phyloP scores from a whole-genome alignment of 2,888 invertebrate genomes.

The Cerceris rybyensis region DNA sequence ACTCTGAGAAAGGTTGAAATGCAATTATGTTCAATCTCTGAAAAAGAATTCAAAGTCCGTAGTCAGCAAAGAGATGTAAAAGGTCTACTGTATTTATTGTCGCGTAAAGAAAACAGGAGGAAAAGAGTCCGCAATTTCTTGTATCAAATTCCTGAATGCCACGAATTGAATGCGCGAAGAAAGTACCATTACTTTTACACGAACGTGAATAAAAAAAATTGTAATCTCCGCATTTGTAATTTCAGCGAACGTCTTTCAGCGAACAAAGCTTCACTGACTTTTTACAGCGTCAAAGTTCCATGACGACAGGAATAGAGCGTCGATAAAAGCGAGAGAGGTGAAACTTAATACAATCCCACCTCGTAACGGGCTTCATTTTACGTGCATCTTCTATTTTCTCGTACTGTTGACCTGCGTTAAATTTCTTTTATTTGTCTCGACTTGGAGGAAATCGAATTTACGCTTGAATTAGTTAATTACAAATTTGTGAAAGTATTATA shows the following conservation, averaged over 20 bases:
- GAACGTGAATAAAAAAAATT: not conserved
- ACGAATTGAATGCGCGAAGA: not conserved
- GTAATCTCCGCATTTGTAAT: slow-evolving; percentile 30
- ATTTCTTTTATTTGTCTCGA: slow-evolving; percentile 15
- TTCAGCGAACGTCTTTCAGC: slow-evolving; percentile 3
- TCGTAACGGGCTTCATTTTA: slow-evolving; percentile 32
- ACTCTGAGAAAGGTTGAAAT: too few species aligned
- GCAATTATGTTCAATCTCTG: too few species aligned
- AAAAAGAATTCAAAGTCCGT: not conserved
- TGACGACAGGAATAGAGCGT: slow-evolving; percentile 7
- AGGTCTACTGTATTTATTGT: not conserved
- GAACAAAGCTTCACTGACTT: slow-evolving; percentile 4
- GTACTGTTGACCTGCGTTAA: slow-evolving; percentile 1
- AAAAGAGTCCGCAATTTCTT: not conserved
- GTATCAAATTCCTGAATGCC: not conserved
- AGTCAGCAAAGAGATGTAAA: slow-evolving; percentile 3
- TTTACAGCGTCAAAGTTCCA: slow-evolving; percentile 2
- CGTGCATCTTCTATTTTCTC: slow-evolving; percentile 20
- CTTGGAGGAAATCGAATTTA: slow-evolving; percentile 18
- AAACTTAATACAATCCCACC: slow-evolving; percentile 36
- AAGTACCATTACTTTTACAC: not conserved
- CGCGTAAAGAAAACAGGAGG: not conserved
- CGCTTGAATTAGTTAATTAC: slow-evolving; percentile 5
- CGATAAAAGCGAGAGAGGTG: slow-evolving; percentile 25
- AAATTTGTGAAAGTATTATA: too few species aligned